Evolutionary conservation across 2,113 vertebrate genomes (phyloP).

Genomic region (Oncorhynchus masou): DNA sequence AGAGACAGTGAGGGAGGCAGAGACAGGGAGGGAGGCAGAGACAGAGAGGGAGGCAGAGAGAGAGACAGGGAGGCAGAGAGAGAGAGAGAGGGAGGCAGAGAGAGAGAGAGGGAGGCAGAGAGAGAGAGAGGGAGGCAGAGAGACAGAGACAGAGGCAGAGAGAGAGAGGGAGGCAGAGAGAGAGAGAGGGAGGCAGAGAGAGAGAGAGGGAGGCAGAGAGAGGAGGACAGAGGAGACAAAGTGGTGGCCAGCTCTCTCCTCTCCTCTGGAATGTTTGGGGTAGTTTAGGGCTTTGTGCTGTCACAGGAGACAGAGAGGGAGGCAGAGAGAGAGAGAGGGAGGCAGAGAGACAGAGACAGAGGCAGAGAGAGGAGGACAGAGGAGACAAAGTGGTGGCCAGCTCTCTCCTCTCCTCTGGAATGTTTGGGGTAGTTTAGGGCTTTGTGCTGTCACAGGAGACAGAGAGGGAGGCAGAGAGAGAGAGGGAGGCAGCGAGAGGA

Average conservation of each 20-base stretch:
- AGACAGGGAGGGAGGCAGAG: too few relatives aligned
- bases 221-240: background rate
- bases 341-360: too few relatives aligned
- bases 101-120: background rate
- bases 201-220: background rate
- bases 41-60: too few relatives aligned
- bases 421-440: background rate
- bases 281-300: background rate
- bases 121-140: background rate
- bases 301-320: background rate
- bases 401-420: background rate
- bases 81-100: too few relatives aligned
- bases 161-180: background rate
- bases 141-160: too few relatives aligned
- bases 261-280: background rate
- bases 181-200: too few relatives aligned
- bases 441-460: background rate
- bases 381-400: conserved; percentile 29
- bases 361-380: background rate
- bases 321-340: background rate
- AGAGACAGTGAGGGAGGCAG: too few relatives aligned
- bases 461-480: too few relatives aligned
- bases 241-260: conserved; percentile 24
- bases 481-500: background rate
- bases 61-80: too few relatives aligned